Conservation (phyloP, 2,113 vertebrate species). For the Alligator mississippiensis region DNA sequence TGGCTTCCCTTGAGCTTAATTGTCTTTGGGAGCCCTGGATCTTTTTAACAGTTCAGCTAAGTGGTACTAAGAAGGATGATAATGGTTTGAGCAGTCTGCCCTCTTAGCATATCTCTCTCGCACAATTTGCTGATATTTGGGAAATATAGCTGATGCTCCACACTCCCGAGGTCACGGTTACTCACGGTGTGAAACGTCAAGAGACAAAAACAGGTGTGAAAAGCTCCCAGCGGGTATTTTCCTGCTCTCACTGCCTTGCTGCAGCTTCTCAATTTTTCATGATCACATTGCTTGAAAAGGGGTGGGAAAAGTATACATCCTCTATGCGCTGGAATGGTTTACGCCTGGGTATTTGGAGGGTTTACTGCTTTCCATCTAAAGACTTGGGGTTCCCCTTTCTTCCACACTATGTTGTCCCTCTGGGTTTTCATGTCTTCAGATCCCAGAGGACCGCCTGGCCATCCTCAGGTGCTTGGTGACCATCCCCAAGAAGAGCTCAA, state of each 20-base stretch:
- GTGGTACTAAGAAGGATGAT: conserved; percentile 69
- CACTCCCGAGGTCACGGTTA: conserved; percentile 64
- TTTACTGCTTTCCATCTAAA: background rate
- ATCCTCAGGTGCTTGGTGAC: rapidly evolving
- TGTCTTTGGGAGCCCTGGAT: conserved; percentile 75
- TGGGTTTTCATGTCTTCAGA: background rate
- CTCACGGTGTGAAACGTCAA: conserved; percentile 55
- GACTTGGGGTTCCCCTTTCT: background rate
- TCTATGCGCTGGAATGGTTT: background rate
- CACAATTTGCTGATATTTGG: conserved; percentile 73
- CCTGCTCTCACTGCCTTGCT: background rate
- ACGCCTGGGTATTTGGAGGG: background rate
- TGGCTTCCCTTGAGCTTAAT: conserved; percentile 80
- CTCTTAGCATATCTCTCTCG: conserved; percentile 68
- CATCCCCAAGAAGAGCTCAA: background rate
- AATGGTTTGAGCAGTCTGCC: conserved; percentile 54
- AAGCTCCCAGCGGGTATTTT: conserved; percentile 41
- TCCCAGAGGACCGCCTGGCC: background rate
- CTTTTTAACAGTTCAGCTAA: conserved; percentile 75
- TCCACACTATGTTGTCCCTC: background rate
- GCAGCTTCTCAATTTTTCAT: background rate
- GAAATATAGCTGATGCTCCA: conserved; percentile 53
- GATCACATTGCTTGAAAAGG: rapidly evolving
- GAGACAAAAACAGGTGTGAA: conserved; percentile 68
- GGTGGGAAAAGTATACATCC: background rate